Evolutionary conservation across 2,888 invertebrate species (phyloP), one percentile per base, ranked within the genome.

Genomic region (Aricia artaxerxes): DNA sequence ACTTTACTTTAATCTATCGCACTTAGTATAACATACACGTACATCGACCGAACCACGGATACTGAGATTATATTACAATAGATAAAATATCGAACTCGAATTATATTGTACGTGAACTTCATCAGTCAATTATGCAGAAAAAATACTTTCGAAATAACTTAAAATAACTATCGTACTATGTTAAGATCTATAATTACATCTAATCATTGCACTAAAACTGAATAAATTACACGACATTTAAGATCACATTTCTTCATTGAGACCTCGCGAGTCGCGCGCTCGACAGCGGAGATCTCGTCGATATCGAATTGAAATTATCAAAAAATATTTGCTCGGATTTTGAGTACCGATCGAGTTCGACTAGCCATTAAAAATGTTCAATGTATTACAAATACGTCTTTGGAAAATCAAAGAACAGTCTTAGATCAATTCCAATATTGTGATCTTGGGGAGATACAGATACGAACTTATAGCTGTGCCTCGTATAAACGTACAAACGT

Each of bases 131-230:
- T 88, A 90, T 91, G 90, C 90, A 80, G 79, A 92, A 92, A 91
- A 88, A 88, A 91, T 87, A 86, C 83, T 83, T 87, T 86, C 85
- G 87, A 88, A 89, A 85, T 85, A 89, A 88, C 90, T 91, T 92
- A 92, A 87, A 80, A 82, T 88, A 89, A 86, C 86, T 92, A 92
- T 92, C 87, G 87, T 91, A 91, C 88, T 88, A 90, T 87, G 87
- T 84, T 87, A 87, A 79, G 84, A 88, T 88, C 90, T 93, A 87
- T 88, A 88, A 87, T 94, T 93, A 94, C 84, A 91, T 88, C 94
- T 94, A 94, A 91, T 92, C 92, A 94, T 94, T 94, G 94, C 94
- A 94, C 94, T 94, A 94, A 93, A 90, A 89, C 93, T 93, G 90
- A 92, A 93, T 93, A 92, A 93, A 91, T 93, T 92, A 93, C 90